Base-by-base conservation (phyloP, 2,113 vertebrate genomes). In the Guaruba guarouba region DNA sequence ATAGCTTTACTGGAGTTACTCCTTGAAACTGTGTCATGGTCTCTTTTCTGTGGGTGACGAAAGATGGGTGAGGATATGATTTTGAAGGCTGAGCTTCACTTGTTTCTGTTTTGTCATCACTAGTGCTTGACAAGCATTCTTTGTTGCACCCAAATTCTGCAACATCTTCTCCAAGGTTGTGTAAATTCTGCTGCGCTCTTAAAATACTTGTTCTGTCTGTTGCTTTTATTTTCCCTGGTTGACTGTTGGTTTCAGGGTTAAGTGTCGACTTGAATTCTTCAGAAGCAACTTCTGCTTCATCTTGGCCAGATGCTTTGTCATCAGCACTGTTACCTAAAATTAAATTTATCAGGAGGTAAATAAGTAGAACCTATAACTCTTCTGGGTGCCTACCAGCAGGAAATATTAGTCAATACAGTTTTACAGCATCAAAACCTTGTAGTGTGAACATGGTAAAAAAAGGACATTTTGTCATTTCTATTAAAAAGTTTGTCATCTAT, bases 1-100 rank as follows among this genome's bases (percentile, higher is more conserved):
- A 97, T 41, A 99, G 13, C 83, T 98, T 98, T 54, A 98, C 96
- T 71, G 98, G 97, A 20, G 95, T 98, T 93, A 97, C 70, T 78
- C 94, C 75, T 91, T 95, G 87, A 79, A 97, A 88, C 19, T 96
- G 90, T 48, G 76, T 76, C 81, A 52, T 7, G 4, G 86, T 93
- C 57, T 96, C 83, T 80, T 73, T 55, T 54, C 75, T 81, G 55
- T 96, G 97, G 82, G 83, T 81, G 46, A 86, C 88, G 37, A 82
- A 51, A 44, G 68, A 77, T 23, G 52, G 79, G 63, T 51, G 90
- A 92, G 68, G 67, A 31, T 91, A 83, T 90, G 82, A 78, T 54
- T 97, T 95, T 94, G 44, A 66, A 76, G 74, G 69, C 28, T 90
- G 93, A 93, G 52, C 68, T 66, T 91, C 92, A 61, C 90, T 85